Percentiles rank a stretch among this genome's conserved stretches.
phyloP scores from a whole-genome alignment of 2,888 invertebrate species.

The Diaperis boleti region DNA sequence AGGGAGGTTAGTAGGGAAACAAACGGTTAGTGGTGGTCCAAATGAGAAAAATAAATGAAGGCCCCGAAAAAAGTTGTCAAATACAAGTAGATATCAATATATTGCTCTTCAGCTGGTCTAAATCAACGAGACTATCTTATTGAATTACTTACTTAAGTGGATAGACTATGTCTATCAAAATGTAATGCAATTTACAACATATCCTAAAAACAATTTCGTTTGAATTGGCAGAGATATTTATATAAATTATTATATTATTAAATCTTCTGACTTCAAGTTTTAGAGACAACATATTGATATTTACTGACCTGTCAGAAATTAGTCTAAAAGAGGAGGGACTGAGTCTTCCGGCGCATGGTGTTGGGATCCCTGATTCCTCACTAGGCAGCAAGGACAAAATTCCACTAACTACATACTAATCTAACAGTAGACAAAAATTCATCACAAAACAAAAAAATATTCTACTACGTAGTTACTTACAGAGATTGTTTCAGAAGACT shows the following conservation, averaged over 20 bases:
- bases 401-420: constrained; percentile 53
- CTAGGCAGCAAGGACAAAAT: constrained; percentile 53
- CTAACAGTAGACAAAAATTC: constrained; percentile 44
- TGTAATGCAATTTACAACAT: background rate
- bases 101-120: background rate
- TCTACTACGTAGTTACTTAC: constrained; percentile 54
- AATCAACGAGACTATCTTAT: too few species aligned
- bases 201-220: too few species aligned
- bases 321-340: constrained; percentile 62
- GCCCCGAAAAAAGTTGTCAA: constrained; percentile 6
- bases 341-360: constrained; percentile 58
- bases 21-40: constrained; percentile 22
- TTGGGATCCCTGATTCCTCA: constrained; percentile 56
- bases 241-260: too few species aligned
- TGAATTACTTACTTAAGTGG: too few species aligned
- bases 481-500: constrained; percentile 57
- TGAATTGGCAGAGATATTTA: too few species aligned
- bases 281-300: background rate
- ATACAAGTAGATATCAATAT: background rate
- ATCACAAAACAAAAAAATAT: constrained; percentile 37
- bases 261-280: too few species aligned
- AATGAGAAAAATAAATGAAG: constrained; percentile 12
- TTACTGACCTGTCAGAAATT: constrained; percentile 61
- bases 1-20: constrained; percentile 2
- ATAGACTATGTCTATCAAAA: too few species aligned